Evolutionary conservation across 2,888 invertebrate genomes (phyloP).

Genomic region (Amphiduros pacificus): DNA sequence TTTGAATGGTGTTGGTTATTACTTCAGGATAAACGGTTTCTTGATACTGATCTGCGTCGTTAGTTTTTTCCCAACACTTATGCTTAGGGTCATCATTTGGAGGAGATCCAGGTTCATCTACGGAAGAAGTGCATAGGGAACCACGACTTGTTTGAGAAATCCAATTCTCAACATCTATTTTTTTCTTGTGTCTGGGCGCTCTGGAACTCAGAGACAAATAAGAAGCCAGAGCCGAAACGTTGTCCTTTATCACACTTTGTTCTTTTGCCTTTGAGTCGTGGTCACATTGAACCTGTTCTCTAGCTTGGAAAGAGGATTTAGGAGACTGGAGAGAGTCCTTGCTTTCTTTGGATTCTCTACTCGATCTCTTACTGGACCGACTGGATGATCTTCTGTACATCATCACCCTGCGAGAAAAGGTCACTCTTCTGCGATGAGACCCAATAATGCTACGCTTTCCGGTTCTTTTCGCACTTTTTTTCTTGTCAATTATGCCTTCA

Average conservation of each 20-base stretch:
- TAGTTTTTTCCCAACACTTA: too few relatives aligned
- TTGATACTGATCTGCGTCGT: too few relatives aligned
- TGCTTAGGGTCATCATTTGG: too few relatives aligned
- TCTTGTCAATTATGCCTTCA: background rate
- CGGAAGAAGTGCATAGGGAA: too few relatives aligned
- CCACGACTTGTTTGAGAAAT: background rate
- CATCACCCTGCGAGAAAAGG: constrained; percentile 18
- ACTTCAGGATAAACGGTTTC: too few relatives aligned
- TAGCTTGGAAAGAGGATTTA: background rate
- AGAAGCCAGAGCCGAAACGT: background rate
- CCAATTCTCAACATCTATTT: background rate
- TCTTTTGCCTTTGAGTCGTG: too few relatives aligned
- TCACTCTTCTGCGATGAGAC: background rate
- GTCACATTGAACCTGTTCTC: too few relatives aligned
- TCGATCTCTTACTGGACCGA: constrained; percentile 7
- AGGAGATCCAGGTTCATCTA: too few relatives aligned
- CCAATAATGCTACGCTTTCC: background rate
- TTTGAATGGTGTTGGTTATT: background rate
- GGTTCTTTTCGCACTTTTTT: background rate
- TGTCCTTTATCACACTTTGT: background rate
- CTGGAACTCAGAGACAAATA: background rate
- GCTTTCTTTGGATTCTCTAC: constrained; percentile 1
- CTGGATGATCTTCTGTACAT: constrained; percentile 21
- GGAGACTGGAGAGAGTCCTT: background rate
- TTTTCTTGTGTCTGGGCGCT: too few relatives aligned